Percentiles rank a stretch among this genome's conserved stretches.
phyloP scores from a whole-genome alignment of 2,113 vertebrate species.

The Eulemur macaco region DNA sequence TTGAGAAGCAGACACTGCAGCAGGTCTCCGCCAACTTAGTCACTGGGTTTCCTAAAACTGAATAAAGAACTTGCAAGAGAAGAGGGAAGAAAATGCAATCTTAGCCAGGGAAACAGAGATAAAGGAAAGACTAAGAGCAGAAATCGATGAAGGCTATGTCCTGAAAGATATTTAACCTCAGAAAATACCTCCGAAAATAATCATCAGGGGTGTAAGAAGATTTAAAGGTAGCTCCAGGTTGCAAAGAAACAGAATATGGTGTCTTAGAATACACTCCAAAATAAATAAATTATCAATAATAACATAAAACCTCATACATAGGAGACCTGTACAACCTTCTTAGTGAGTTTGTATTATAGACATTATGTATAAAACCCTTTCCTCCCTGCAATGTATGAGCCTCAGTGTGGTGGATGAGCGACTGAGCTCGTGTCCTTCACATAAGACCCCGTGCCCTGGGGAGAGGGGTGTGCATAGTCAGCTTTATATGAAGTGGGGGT shows the following conservation, averaged over 20 bases:
- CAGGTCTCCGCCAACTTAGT: neutral
- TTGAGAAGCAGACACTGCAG: neutral
- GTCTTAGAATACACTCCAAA: neutral
- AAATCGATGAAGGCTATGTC: neutral
- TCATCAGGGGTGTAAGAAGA: neutral
- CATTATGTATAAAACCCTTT: neutral
- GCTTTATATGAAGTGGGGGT: accelerated
- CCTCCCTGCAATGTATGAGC: neutral
- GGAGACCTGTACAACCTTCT: neutral
- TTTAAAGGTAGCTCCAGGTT: neutral
- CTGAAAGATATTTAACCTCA: neutral
- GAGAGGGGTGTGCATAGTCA: accelerated
- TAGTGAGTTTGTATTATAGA: neutral
- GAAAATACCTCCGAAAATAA: neutral
- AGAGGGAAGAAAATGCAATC: neutral
- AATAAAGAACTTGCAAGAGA: neutral
- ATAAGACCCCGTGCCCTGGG: neutral
- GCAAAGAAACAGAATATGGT: neutral
- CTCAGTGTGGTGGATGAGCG: neutral
- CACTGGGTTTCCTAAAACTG: neutral
- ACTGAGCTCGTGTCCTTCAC: neutral
- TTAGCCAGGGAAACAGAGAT: neutral
- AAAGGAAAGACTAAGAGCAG: neutral
- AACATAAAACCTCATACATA: neutral
- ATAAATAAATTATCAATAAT: neutral